phyloP scores from a whole-genome alignment of 2,888 invertebrate genomes.

The Calameuta pallipes region DNA sequence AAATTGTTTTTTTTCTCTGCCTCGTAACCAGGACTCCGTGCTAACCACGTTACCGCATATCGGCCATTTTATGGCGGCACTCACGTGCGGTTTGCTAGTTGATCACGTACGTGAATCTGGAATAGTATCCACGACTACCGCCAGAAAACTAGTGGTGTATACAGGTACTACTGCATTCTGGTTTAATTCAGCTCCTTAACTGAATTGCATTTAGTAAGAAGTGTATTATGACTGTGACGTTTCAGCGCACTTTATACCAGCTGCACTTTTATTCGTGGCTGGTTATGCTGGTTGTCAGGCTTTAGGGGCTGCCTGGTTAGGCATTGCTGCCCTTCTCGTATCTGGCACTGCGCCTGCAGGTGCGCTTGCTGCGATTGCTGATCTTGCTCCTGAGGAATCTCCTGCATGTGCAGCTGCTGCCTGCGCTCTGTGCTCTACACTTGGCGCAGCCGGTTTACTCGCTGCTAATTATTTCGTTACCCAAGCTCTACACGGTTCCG shows the following conservation, averaged over 20 bases:
- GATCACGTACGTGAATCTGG: constrained; percentile 70
- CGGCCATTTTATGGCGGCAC: constrained; percentile 70
- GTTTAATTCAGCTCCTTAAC: not conserved
- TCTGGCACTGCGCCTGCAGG: constrained; percentile 72
- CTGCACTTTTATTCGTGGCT: constrained; percentile 71
- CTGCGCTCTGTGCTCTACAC: constrained; percentile 68
- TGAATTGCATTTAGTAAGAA: not conserved
- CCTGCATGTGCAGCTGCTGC: constrained; percentile 63
- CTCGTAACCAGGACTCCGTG: constrained; percentile 67
- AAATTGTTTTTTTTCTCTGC: not conserved
- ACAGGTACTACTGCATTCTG: constrained; percentile 61
- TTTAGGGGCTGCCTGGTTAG: constrained; percentile 70
- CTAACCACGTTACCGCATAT: constrained; percentile 70
- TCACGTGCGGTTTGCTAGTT: constrained; percentile 70
- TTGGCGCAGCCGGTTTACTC: constrained; percentile 70
- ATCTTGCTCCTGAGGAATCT: constrained; percentile 69
- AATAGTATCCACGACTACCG: constrained; percentile 70
- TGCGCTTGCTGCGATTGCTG: constrained; percentile 71
- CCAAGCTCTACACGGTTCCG: constrained; percentile 71
- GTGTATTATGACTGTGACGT: not conserved
- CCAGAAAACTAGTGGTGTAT: constrained; percentile 71
- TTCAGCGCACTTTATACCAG: constrained; percentile 71
- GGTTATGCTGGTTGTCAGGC: constrained; percentile 73
- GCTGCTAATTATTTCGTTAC: constrained; percentile 72
- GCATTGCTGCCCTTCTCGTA: constrained; percentile 70